Base-by-base conservation (phyloP, 2,888 invertebrate species). In the Dicycla oo region DNA sequence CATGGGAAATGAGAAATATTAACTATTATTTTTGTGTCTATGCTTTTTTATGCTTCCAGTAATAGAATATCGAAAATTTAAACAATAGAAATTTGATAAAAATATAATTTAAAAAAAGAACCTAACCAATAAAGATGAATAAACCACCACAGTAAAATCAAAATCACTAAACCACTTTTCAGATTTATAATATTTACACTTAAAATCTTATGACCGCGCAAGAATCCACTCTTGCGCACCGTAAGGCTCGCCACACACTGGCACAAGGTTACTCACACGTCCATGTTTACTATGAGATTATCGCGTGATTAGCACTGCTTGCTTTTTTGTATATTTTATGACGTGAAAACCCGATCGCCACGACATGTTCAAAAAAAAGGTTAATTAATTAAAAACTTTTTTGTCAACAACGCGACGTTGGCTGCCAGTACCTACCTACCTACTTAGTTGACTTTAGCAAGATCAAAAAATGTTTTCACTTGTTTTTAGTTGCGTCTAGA, bases 161-260 rank as follows among this genome's bases (percentile, higher is more conserved):
- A 65, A 49, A 40, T 20, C 80, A 79, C 62, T 63, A 43, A 54
- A 54, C 40, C 66, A 69, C 58, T 53, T 18, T 30, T 15, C 57
- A 40, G 30, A 56, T 75, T 57, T 30, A 60, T 57, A 79, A 69
- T 60, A 68, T 64, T 72, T 61, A 75, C 75, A 75, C 64, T 64
- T 57, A 13, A 74, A 73, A 68, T 56, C 65, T 63, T 58, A 45
- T 61, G 63, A 60, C 57, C 78, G 63, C 62, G 6, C 73, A 47
- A 66, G 78, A 73, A 80, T 83, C 78, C 71, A 80, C 85, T 86
- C 86, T 81, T 74, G 82, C 85, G 83, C 84, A 83, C 76, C 38
- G 67, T 88, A 89, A 90, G 85, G 87, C 86, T 84, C 81, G 75
- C 63, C 85, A 84, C 88, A 89, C 88, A 90, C 89, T 86, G 83